Conservation (phyloP, 2,888 invertebrate species). For the Callinectes sapidus region DNA sequence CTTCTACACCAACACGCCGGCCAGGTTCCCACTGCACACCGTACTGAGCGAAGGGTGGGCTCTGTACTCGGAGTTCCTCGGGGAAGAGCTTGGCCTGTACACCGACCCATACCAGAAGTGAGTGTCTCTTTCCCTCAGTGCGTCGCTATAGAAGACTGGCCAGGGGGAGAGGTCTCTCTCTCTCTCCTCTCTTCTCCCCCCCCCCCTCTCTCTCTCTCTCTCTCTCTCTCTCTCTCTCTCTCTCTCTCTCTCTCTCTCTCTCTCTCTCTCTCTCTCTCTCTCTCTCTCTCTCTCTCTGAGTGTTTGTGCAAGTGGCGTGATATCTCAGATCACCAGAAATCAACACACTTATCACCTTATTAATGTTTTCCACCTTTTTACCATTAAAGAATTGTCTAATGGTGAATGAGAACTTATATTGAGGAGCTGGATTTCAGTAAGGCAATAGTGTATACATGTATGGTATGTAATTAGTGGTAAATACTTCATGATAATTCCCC, state of each 20-base stretch:
- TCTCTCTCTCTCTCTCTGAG: constrained; percentile 23
- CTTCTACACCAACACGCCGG: constrained; percentile 49
- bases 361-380: not conserved
- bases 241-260: not conserved
- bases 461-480: not conserved
- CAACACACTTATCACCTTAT: too few species aligned
- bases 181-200: not conserved
- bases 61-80: constrained; percentile 76
- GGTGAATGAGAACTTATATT: not conserved
- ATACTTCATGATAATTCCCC: not conserved
- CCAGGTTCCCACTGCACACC: constrained; percentile 68
- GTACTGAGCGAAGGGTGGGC: constrained; percentile 75
- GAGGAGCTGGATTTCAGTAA: too few species aligned
- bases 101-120: constrained; percentile 73
- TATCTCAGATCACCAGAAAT: too few species aligned
- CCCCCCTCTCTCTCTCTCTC: not conserved
- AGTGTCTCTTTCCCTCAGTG: not conserved
- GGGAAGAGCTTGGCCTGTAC: constrained; percentile 75
- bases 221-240: not conserved
- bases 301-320: too few species aligned
- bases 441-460: too few species aligned
- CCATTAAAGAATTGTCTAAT: not conserved
- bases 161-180: not conserved
- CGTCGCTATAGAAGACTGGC: not conserved
- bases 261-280: constrained; percentile 32